Evolutionary conservation across 2,797 vertebrate species (phyloP).

Genomic region (Mus minutoides): DNA sequence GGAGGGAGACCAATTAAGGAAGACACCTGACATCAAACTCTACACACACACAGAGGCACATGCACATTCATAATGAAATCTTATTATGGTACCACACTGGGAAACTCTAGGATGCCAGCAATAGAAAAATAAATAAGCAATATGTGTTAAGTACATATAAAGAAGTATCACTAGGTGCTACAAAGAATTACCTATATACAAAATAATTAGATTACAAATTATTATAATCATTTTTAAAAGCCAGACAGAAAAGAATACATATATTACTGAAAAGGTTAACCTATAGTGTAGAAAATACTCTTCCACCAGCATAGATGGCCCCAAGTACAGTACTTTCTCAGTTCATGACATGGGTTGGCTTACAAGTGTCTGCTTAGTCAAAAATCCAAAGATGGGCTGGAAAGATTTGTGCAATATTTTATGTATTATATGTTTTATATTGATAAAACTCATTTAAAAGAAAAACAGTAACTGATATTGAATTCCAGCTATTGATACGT

Average conservation of each 20-base stretch:
- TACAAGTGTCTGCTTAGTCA: background rate
- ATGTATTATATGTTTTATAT: background rate
- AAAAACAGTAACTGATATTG: background rate
- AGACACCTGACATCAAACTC: background rate
- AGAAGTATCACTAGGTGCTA: background rate
- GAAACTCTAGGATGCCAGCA: background rate
- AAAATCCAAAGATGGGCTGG: background rate
- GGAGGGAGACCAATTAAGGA: background rate
- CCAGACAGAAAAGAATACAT: background rate
- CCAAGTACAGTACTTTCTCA: background rate
- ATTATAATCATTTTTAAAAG: background rate
- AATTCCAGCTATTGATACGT: constrained; percentile 17
- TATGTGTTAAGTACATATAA: background rate
- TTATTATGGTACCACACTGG: background rate
- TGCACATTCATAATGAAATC: background rate
- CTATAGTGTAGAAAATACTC: background rate
- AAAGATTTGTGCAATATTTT: background rate
- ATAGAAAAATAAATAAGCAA: background rate
- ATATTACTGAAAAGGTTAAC: background rate
- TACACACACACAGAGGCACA: background rate
- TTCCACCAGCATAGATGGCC: background rate
- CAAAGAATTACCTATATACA: background rate
- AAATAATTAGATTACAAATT: background rate
- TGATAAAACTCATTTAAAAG: background rate
- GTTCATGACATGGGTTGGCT: background rate